These are phyloP conservation scores for Rhodeus uyekii DNA, from an alignment of 2,797 vertebrate species.

Conservation along the genomic window DNA sequence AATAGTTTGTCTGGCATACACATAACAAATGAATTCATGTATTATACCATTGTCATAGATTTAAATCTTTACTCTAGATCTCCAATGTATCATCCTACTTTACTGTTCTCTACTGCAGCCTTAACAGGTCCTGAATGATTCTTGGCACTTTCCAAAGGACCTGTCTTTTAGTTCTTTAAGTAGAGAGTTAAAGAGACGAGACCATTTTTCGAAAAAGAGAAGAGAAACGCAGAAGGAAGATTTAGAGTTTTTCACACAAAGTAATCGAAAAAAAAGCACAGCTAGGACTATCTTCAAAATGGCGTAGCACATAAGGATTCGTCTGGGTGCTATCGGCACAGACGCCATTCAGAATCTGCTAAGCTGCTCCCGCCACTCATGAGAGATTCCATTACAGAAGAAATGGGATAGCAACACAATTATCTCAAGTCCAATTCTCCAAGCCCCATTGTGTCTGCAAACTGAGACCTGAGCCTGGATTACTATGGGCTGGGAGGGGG, in stretches of 20 bases:
- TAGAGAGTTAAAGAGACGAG: constrained; percentile 43
- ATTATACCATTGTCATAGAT: background rate
- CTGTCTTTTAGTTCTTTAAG: constrained; percentile 36
- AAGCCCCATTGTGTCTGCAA: constrained; percentile 79
- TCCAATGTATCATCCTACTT: background rate
- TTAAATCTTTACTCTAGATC: background rate
- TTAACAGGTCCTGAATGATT: constrained; percentile 19
- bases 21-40: background rate
- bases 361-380: constrained; percentile 55
- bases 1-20: background rate
- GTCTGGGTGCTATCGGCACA: constrained; percentile 61
- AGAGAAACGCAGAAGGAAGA: constrained; percentile 44
- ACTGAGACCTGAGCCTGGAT: constrained; percentile 74
- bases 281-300: constrained; percentile 65
- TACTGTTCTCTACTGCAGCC: constrained; percentile 18
- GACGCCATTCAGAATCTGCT: constrained; percentile 55
- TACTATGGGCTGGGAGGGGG: constrained; percentile 66
- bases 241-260: constrained; percentile 47
- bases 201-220: constrained; percentile 46
- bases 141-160: constrained; percentile 23
- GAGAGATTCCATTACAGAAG: constrained; percentile 74
- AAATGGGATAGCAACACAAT: constrained; percentile 82
- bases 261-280: constrained; percentile 65
- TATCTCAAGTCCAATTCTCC: constrained; percentile 79
- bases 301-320: constrained; percentile 38